Percentiles rank a stretch among this genome's conserved stretches.
These are phyloP conservation scores for Pantelozetes paolii DNA, from an alignment of 2,888 invertebrate species.

Conservation along the genomic window DNA sequence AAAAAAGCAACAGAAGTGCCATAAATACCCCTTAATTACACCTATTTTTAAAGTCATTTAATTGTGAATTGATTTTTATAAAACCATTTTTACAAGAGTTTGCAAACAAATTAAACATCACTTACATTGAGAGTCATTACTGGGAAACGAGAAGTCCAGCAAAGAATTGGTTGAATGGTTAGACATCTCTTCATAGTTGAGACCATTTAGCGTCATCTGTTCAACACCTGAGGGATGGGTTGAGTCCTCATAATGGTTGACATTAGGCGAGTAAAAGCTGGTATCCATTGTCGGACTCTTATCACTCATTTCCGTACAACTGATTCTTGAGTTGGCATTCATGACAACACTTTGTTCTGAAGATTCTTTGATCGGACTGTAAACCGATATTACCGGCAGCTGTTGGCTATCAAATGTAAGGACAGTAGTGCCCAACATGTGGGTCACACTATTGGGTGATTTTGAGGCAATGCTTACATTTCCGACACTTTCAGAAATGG, in stretches of 20 bases:
- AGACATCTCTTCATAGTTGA: slow-evolving; percentile 4
- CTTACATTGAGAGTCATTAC: slow-evolving; percentile 34
- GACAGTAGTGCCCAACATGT: slow-evolving; percentile 10
- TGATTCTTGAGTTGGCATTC: background rate
- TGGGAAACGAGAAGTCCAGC: slow-evolving; percentile 22
- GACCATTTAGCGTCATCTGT: background rate
- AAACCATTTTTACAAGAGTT: too few species aligned
- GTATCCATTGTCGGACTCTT: background rate
- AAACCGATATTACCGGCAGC: background rate
- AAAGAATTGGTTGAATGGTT: slow-evolving; percentile 27
- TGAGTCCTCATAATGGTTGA: background rate
- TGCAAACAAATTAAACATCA: background rate
- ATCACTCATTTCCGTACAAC: background rate
- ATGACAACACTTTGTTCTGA: background rate
- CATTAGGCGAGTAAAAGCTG: slow-evolving; percentile 20
- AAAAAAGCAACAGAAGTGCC: too few species aligned
- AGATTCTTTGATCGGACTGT: background rate
- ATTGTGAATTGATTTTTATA: too few species aligned
- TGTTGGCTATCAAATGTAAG: slow-evolving; percentile 16
- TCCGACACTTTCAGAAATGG: background rate
- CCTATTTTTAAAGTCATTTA: too few species aligned
- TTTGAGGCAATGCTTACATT: background rate
- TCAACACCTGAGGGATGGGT: background rate
- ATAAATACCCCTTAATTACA: too few species aligned
- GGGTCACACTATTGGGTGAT: background rate